A percentile compares a stretch with the other conserved stretches of the same genome.
phyloP scores from a whole-genome alignment of 2,888 invertebrate species.

The Cryptosula pallasiana region DNA sequence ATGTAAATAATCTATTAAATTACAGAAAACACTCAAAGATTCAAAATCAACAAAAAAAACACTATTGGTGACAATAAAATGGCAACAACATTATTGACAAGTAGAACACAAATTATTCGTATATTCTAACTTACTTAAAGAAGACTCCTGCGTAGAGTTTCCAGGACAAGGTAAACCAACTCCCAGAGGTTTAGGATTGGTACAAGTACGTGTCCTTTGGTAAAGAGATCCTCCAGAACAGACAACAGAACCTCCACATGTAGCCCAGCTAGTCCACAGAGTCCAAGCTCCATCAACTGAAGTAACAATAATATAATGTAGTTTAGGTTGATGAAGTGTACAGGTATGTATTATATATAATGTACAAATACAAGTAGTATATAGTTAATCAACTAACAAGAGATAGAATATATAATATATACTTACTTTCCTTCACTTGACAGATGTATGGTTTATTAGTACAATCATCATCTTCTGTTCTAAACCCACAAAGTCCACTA shows the following conservation, averaged over 20 bases:
- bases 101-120: no score
- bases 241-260: background rate
- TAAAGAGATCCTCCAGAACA: background rate
- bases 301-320: background rate
- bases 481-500: background rate
- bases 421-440: background rate
- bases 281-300: conserved; percentile 18
- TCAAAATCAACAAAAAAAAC: no score
- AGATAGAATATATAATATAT: no score
- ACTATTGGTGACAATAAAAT: no score
- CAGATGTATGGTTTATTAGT: background rate
- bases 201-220: background rate
- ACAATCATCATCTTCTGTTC: background rate
- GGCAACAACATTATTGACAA: no score
- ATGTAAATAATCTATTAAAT: no score
- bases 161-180: background rate
- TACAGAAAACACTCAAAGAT: no score
- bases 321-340: no score
- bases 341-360: no score
- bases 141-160: background rate
- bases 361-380: no score
- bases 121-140: conserved; percentile 4
- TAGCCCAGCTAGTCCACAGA: conserved; percentile 1
- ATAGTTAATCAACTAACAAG: no score
- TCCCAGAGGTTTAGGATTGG: background rate